phyloP scores from a whole-genome alignment of 2,888 invertebrate species.

The Drosophila ezoana region DNA sequence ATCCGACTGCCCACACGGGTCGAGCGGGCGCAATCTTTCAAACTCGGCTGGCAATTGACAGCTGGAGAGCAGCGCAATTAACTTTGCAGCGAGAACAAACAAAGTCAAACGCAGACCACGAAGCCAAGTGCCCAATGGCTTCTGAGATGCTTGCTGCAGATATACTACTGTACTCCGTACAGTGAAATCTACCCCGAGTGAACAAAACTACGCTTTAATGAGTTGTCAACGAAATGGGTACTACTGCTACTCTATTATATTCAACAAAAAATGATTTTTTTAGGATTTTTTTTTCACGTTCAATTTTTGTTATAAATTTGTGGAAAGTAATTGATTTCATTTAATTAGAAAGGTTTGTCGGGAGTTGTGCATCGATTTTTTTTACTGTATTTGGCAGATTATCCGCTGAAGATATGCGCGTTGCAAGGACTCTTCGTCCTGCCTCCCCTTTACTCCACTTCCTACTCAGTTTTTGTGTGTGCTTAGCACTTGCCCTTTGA shows the following conservation, averaged over 20 bases:
- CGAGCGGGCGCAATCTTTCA: slow-evolving; percentile 40
- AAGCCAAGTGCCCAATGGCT: slow-evolving; percentile 18
- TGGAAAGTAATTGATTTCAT: too few species aligned
- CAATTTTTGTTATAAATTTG: too few species aligned
- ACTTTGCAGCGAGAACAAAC: slow-evolving; percentile 44
- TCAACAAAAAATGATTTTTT: too few species aligned
- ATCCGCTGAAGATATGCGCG: slow-evolving; percentile 20
- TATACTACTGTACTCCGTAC: background rate
- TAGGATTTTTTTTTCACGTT: too few species aligned
- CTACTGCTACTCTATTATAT: too few species aligned
- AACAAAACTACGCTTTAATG: background rate
- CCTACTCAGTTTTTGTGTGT: slow-evolving; percentile 35
- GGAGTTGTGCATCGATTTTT: too few species aligned
- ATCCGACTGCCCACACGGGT: slow-evolving; percentile 40
- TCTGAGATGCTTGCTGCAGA: slow-evolving; percentile 32
- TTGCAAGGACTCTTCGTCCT: slow-evolving; percentile 1
- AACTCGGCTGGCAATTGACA: slow-evolving; percentile 52
- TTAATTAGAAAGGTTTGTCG: too few species aligned
- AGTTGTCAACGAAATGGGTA: too few species aligned
- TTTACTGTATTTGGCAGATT: slow-evolving; percentile 22
- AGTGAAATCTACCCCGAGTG: background rate
- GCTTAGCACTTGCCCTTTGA: slow-evolving; percentile 65
- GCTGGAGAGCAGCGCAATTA: slow-evolving; percentile 60
- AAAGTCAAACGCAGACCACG: slow-evolving; percentile 38
- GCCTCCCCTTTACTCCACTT: too few species aligned